These are phyloP conservation scores for Phacellophora camtschatica DNA, from an alignment of 30 jellyfish, hydroid and myxozoan species.

Conservation along the genomic window DNA sequence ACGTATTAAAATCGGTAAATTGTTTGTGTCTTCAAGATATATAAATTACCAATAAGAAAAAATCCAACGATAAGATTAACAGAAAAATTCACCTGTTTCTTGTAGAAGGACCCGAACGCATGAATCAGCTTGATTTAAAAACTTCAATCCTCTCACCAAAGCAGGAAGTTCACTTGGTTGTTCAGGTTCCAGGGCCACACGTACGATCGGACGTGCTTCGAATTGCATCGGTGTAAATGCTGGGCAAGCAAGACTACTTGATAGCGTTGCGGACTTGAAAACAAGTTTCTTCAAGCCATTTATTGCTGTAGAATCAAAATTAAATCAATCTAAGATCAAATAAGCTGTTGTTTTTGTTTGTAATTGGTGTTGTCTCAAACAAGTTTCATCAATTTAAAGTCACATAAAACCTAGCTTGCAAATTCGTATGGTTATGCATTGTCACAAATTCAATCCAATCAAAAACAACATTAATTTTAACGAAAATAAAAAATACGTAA, in stretches of 20 bases:
- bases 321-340: no score
- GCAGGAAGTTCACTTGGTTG: slow-evolving; percentile 89
- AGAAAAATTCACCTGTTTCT: slow-evolving; percentile 81
- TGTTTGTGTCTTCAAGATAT: no score
- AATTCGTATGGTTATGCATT: no score
- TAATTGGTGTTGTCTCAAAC: no score
- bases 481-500: no score
- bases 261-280: slow-evolving; percentile 93
- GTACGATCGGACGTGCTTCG: slow-evolving; percentile 95
- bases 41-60: neutral
- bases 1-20: no score
- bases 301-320: no score
- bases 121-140: slow-evolving; percentile 95
- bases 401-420: no score
- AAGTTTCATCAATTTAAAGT: no score
- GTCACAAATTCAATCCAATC: no score
- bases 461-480: no score
- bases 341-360: no score
- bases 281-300: slow-evolving; percentile 84
- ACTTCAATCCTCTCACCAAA: slow-evolving; percentile 81
- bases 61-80: neutral
- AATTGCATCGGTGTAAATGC: slow-evolving; percentile 93
- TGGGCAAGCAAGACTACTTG: slow-evolving; percentile 92
- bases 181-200: slow-evolving; percentile 98
- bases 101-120: slow-evolving; percentile 92